Evolutionary conservation across 2,888 invertebrate genomes (phyloP).

Genomic region (Deroplatys truncata): DNA sequence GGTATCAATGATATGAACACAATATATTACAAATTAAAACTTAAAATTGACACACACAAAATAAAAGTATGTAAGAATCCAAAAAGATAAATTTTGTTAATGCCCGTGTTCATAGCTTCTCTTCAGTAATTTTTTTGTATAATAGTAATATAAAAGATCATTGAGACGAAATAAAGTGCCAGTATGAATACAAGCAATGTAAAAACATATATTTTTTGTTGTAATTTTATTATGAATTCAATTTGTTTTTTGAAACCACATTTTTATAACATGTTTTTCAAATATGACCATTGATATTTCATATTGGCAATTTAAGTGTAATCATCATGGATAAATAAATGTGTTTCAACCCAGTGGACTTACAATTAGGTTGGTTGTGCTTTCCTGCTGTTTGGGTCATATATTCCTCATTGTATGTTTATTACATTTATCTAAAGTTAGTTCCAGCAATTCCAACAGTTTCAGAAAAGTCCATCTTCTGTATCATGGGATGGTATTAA

Average conservation of each 20-base stretch:
- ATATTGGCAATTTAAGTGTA: conserved; percentile 12
- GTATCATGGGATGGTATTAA: no score
- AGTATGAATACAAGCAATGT: conserved; percentile 13
- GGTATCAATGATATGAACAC: not conserved
- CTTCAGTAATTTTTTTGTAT: conserved; percentile 2
- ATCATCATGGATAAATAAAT: conserved; percentile 17
- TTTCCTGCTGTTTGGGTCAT: no score
- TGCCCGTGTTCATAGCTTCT: not conserved
- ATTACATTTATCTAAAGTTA: no score
- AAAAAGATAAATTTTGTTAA: not conserved
- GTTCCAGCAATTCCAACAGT: no score
- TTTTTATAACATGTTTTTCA: conserved; percentile 16
- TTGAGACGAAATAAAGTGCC: conserved; percentile 9
- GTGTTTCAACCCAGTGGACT: conserved; percentile 1
- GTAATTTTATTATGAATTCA: no score
- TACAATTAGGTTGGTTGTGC: no score
- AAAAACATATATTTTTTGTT: no score
- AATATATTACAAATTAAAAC: not conserved
- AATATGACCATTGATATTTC: conserved; percentile 17
- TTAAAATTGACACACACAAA: not conserved
- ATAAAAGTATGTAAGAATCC: not conserved
- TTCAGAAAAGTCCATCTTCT: no score
- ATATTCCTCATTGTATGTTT: no score
- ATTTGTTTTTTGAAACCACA: conserved; percentile 12
- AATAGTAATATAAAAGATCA: not conserved